Evolutionary conservation across 2,113 vertebrate species (phyloP).

Genomic region (Desmodus rotundus): DNA sequence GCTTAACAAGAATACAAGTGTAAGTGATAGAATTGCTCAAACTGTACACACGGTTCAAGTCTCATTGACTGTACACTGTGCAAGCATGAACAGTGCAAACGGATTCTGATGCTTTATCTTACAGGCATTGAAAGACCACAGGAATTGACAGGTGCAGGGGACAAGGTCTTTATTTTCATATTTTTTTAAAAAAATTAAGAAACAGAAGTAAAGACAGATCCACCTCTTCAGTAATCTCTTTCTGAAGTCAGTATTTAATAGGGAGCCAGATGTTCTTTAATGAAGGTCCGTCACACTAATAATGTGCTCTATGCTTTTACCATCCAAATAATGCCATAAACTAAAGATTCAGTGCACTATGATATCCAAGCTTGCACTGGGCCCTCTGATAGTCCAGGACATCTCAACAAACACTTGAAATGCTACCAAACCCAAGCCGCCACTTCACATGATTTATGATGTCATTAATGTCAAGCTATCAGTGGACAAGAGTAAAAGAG

Average conservation of each 20-base stretch:
- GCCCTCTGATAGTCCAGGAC: conserved; percentile 83
- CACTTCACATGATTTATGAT: conserved; percentile 97
- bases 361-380: conserved; percentile 80
- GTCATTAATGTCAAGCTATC: conserved; percentile 99
- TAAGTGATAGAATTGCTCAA: conserved; percentile 49
- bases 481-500: conserved; percentile 98
- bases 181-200: not conserved
- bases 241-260: not conserved
- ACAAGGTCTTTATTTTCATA: not conserved
- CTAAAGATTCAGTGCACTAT: conserved; percentile 61
- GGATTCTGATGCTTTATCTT: not conserved
- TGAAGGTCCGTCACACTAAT: conserved; percentile 48
- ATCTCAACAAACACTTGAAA: conserved; percentile 89
- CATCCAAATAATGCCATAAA: conserved; percentile 51
- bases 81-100: not conserved
- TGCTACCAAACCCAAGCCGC: conserved; percentile 91
- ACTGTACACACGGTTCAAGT: not conserved
- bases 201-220: conserved; percentile 51
- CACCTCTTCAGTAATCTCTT: conserved; percentile 29
- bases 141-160: not conserved
- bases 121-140: not conserved
- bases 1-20: conserved; percentile 35
- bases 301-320: conserved; percentile 39
- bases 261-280: conserved; percentile 22
- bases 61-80: not conserved